phyloP scores from a whole-genome alignment of 2,797 vertebrate genomes.

The Hydrolagus colliei region DNA sequence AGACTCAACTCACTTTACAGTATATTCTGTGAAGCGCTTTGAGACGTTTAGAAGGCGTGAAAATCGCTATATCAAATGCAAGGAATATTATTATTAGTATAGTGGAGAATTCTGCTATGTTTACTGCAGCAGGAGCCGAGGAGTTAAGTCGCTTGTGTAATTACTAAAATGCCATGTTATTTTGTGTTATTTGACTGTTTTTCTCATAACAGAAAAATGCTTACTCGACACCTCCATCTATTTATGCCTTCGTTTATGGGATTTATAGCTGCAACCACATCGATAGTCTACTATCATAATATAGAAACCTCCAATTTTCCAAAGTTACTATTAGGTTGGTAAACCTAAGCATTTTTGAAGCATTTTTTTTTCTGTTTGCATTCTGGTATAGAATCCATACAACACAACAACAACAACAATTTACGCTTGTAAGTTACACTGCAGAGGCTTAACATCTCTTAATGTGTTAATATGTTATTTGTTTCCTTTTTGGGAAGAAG shows the following conservation, averaged over 20 bases:
- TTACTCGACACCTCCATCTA: slow-evolving; percentile 76
- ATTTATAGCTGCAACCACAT: slow-evolving; percentile 87
- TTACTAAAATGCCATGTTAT: not conserved
- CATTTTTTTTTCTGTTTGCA: no score
- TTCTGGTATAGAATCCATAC: no score
- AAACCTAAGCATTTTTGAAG: not conserved
- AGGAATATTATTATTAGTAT: no score
- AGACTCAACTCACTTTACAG: no score
- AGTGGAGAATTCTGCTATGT: no score
- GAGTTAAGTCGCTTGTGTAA: no score
- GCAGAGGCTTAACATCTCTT: not conserved
- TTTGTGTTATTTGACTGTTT: not conserved
- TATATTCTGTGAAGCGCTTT: no score
- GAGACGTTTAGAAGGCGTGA: no score
- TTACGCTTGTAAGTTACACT: no score
- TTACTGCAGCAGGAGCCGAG: no score
- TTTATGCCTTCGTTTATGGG: slow-evolving; percentile 94
- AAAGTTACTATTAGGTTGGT: slow-evolving; percentile 85
- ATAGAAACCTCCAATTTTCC: slow-evolving; percentile 98
- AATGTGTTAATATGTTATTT: not conserved
- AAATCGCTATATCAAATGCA: no score
- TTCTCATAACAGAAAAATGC: slow-evolving; percentile 55
- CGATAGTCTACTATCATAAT: slow-evolving; percentile 96
- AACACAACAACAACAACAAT: no score
- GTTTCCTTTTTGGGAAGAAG: not conserved